A percentile compares a stretch with the other conserved stretches of the same genome.
phyloP scores from a whole-genome alignment of 2,113 vertebrate genomes.

The Myocastor coypus region DNA sequence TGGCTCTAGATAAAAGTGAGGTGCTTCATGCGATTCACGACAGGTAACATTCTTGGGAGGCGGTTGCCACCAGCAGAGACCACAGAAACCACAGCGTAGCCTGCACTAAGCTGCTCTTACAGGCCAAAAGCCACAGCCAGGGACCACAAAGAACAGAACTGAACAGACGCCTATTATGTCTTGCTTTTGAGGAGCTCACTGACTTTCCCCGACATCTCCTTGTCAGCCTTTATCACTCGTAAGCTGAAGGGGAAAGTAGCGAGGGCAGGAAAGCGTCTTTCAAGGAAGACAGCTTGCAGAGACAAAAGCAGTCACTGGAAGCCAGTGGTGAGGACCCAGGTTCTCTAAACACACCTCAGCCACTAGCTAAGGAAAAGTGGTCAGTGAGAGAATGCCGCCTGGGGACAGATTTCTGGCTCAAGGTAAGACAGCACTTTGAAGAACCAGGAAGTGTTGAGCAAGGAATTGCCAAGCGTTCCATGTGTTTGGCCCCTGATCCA shows the following conservation, averaged over 20 bases:
- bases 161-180: neutral
- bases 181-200: slow-evolving; percentile 1
- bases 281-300: neutral
- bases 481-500: too few species aligned
- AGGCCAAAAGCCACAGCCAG: slow-evolving; percentile 20
- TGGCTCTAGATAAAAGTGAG: slow-evolving; percentile 48
- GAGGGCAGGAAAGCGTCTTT: neutral
- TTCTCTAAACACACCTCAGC: slow-evolving; percentile 7
- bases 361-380: neutral
- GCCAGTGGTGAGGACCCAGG: neutral
- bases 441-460: neutral
- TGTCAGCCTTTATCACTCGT: neutral
- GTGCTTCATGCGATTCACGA: neutral
- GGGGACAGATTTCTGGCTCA: neutral
- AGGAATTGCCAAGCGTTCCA: neutral
- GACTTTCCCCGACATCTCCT: neutral
- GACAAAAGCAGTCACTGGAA: slow-evolving; percentile 4
- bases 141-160: slow-evolving; percentile 33
- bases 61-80: slow-evolving; percentile 25
- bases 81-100: slow-evolving; percentile 29
- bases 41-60: slow-evolving; percentile 38
- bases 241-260: neutral
- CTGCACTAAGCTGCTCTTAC: slow-evolving; percentile 21
- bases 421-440: neutral
- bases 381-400: too few species aligned